Conservation (phyloP, 2,797 vertebrate genomes). For the Darevskia nairensis region DNA sequence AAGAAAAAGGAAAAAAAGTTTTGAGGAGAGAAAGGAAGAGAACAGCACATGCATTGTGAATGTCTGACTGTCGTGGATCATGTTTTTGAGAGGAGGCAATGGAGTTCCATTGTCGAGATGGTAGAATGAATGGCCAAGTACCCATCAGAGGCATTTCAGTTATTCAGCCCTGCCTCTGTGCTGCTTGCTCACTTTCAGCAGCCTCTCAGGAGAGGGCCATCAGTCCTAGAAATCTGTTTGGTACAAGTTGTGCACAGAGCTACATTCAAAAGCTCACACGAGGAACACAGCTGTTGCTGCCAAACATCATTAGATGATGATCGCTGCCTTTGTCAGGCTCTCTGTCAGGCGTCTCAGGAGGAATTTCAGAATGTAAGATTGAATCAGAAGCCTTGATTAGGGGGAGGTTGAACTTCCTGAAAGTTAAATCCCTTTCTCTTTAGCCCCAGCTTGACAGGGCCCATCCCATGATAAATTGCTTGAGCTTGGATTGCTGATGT, state of each 20-base stretch:
- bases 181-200: not conserved
- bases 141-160: not conserved
- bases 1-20: not conserved
- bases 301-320: not conserved
- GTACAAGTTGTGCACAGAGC: slow-evolving; percentile 2
- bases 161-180: not conserved
- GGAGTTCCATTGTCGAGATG: not conserved
- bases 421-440: not conserved
- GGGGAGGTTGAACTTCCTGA: slow-evolving; percentile 21
- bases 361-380: slow-evolving; percentile 27
- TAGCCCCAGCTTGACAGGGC: slow-evolving; percentile 21
- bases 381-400: slow-evolving; percentile 20
- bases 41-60: not conserved
- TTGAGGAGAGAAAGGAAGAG: not conserved
- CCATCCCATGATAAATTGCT: slow-evolving; percentile 32
- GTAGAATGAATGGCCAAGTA: not conserved
- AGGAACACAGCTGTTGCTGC: slow-evolving; percentile 20
- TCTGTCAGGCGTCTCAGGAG: slow-evolving; percentile 3
- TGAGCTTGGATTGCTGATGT: slow-evolving; percentile 5
- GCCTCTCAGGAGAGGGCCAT: not conserved
- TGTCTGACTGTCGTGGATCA: not conserved
- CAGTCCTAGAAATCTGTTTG: not conserved
- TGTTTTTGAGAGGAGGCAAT: not conserved
- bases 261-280: slow-evolving; percentile 4
- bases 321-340: not conserved